These are phyloP conservation scores for Oscheius sp. DNA, from an alignment of 2,888 invertebrate species.

Conservation along the genomic window DNA sequence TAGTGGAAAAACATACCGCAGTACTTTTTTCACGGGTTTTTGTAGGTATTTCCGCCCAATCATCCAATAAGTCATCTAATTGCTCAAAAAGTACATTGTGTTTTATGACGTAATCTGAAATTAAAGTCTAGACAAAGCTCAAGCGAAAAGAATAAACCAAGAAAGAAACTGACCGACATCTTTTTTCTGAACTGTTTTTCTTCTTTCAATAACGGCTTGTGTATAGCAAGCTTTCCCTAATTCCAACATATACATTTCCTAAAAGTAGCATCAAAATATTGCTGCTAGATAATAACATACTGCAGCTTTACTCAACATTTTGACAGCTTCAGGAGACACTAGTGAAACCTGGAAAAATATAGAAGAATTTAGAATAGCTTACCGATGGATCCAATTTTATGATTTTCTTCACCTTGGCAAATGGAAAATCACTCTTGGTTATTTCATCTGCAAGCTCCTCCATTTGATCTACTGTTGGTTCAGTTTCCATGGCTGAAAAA, in stretches of 20 bases:
- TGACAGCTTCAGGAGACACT: slow-evolving; percentile 57
- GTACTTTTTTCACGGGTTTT: background rate
- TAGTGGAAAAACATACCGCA: background rate
- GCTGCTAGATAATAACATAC: slow-evolving; percentile 36
- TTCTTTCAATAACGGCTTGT: slow-evolving; percentile 55
- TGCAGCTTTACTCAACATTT: slow-evolving; percentile 59
- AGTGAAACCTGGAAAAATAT: slow-evolving; percentile 35
- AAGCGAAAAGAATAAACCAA: background rate
- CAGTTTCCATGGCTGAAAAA: background rate
- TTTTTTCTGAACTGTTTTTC: slow-evolving; percentile 61
- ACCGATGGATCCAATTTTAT: slow-evolving; percentile 55
- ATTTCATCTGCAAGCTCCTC: slow-evolving; percentile 22
- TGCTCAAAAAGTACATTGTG: slow-evolving; percentile 60
- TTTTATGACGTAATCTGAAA: slow-evolving; percentile 61
- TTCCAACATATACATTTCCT: slow-evolving; percentile 63
- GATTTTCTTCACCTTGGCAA: slow-evolving; percentile 52
- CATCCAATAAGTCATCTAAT: slow-evolving; percentile 65
- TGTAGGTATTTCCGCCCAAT: slow-evolving; percentile 60
- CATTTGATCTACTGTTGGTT: slow-evolving; percentile 11
- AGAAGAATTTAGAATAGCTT: background rate
- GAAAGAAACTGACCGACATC: slow-evolving; percentile 56
- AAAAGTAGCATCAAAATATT: background rate
- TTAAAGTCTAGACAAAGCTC: background rate
- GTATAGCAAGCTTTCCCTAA: slow-evolving; percentile 58
- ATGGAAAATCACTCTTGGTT: slow-evolving; percentile 46